phyloP scores from a whole-genome alignment of 2,797 vertebrate genomes.

The Halcyon smyrnensis region DNA sequence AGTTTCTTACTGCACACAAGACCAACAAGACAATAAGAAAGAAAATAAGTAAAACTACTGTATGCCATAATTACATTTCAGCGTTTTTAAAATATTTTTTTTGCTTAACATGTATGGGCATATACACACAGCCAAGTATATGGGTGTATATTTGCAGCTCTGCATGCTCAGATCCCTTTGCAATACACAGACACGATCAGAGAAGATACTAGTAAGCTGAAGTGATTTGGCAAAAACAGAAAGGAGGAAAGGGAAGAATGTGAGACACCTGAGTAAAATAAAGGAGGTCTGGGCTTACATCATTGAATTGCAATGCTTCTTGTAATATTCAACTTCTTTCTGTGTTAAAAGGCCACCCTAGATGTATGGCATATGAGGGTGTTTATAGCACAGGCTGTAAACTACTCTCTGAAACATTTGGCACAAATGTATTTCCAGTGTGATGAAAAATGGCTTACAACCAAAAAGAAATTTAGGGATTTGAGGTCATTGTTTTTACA shows the following conservation, averaged over 20 bases:
- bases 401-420: conserved; percentile 35
- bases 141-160: neutral
- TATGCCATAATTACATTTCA: neutral
- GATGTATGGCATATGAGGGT: neutral
- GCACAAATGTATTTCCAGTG: conserved; percentile 1
- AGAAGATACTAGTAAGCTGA: neutral
- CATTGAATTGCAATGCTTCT: neutral
- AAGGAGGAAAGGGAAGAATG: neutral
- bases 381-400: conserved; percentile 44
- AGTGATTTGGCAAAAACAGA: neutral
- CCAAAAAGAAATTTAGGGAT: neutral
- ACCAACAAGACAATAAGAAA: neutral
- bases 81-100: neutral
- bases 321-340: neutral
- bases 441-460: conserved; percentile 13
- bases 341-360: conserved; percentile 34
- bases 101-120: neutral
- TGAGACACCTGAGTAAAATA: neutral
- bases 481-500: conserved; percentile 8
- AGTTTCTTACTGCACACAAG: neutral
- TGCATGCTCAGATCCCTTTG: neutral
- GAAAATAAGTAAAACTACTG: neutral
- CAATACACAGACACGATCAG: neutral
- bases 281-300: neutral
- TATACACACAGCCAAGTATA: neutral